These are phyloP conservation scores for Ceratina australensis DNA, from an alignment of 1,140 invertebrate species.

Conservation along the genomic window DNA sequence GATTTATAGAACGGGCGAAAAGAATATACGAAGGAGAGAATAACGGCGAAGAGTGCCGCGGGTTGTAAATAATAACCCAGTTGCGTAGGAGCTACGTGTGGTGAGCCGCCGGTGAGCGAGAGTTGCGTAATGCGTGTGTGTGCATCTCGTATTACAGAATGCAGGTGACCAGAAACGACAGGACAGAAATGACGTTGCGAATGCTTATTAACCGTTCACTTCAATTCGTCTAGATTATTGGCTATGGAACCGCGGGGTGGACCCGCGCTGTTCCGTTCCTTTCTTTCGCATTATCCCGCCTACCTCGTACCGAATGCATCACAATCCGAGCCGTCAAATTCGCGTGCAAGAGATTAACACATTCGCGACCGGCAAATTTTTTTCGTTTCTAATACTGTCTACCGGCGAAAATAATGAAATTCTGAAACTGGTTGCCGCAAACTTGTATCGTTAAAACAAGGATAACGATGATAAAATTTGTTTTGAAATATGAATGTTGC, in stretches of 20 bases:
- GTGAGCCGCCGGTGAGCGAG: conserved; percentile 52
- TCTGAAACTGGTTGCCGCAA: no score
- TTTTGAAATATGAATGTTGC: no score
- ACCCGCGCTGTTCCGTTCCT: conserved; percentile 24
- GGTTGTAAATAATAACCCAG: conserved; percentile 67
- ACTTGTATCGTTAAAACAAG: no score
- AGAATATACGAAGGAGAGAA: conserved; percentile 22
- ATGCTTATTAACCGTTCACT: conserved; percentile 51
- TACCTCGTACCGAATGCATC: conserved; percentile 39
- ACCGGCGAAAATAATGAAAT: no score
- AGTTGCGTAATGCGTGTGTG: conserved; percentile 65
- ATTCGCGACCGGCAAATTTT: no score
- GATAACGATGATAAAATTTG: no score
- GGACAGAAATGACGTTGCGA: conserved; percentile 11
- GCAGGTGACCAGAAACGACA: conserved; percentile 52
- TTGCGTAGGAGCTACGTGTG: conserved; percentile 59
- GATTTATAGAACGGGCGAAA: neutral
- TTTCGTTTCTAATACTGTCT: no score
- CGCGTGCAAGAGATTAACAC: no score
- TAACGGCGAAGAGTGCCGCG: conserved; percentile 23
- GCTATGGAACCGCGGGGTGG: conserved; percentile 31
- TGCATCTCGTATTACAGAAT: conserved; percentile 67
- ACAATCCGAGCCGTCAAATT: conserved; percentile 31
- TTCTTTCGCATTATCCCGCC: conserved; percentile 52
- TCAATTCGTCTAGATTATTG: conserved; percentile 59